phyloP scores from a whole-genome alignment of 2,888 invertebrate species.

The Alloscopus bannaensis region DNA sequence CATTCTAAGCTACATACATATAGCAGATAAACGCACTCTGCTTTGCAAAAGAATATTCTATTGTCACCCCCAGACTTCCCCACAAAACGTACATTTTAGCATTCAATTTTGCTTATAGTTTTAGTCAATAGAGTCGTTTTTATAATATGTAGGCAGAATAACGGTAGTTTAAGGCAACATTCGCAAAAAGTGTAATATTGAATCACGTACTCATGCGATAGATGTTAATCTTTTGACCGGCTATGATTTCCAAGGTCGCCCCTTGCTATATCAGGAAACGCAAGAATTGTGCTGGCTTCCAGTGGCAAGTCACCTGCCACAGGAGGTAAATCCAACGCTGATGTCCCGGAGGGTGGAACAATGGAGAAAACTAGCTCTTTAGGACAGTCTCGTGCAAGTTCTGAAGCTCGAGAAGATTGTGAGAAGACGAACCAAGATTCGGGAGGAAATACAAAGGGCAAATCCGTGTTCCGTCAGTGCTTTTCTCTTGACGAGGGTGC shows the following conservation, averaged over 20 bases:
- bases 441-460: not conserved
- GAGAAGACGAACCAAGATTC: not conserved
- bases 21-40: too few species aligned
- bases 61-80: too few species aligned
- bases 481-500: slow-evolving; percentile 67
- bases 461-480: slow-evolving; percentile 51
- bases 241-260: slow-evolving; percentile 52
- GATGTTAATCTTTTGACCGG: slow-evolving; percentile 54
- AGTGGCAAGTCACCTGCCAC: slow-evolving; percentile 39
- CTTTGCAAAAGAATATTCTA: too few species aligned
- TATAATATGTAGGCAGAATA: too few species aligned
- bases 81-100: too few species aligned
- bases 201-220: too few species aligned
- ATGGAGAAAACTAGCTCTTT: slow-evolving; percentile 23
- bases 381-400: slow-evolving; percentile 38
- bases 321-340: slow-evolving; percentile 35
- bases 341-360: slow-evolving; percentile 6
- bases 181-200: slow-evolving; percentile 5
- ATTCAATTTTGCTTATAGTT: too few species aligned
- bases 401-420: slow-evolving; percentile 36
- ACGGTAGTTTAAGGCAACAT: not conserved
- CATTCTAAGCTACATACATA: too few species aligned
- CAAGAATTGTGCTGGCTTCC: slow-evolving; percentile 18
- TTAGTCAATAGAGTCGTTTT: too few species aligned
- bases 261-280: slow-evolving; percentile 45